Base-by-base conservation (phyloP, 2,888 invertebrate genomes). In the Drosophila yooni region DNA sequence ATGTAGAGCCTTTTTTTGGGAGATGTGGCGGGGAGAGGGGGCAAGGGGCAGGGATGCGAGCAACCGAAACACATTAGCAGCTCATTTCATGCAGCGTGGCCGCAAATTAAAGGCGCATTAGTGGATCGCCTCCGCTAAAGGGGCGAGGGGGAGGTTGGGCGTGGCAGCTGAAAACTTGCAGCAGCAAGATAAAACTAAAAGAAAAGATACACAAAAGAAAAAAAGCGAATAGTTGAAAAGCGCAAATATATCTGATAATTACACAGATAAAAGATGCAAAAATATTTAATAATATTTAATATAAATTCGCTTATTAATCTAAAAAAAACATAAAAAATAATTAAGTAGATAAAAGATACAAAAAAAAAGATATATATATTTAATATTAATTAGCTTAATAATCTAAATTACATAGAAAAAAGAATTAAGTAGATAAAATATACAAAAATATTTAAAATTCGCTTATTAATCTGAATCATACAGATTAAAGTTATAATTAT, bases 41-140 rank as follows among this genome's bases (percentile, higher is more conserved):
- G 64, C 50, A 40, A 43, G 43, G 21, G 13, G 46, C 21, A 25
- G 21, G 21, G 46, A 46, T 48, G 46, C 43, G 40, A n/a, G 67
- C 63, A 74, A 53, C 74, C 80, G 65, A 83, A 86, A 78, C 82
- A 87, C 86, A 87, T 87, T 87, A 87, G 86, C 89, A 89, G 79
- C 86, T 89, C 89, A 77, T 87, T 83, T 76, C 85, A 66, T 77
- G 81, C 88, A 77, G 74, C 85, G 84, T 76, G 84, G 81, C 71
- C 82, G 89, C 89, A 88, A 87, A 88, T 86, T 86, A 88, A 86
- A 86, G 89, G 82, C 84, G 79, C 86, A 88, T 86, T 86, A 83
- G 81, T 62, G 68, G 57, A 57, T 57, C 57, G 29, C 27, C 50
- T 58, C 25, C 48, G 18, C 25, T 7, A 27, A 13, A 27, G 27